Percentiles rank a stretch among this genome's conserved stretches.
phyloP scores from a whole-genome alignment of 2,797 vertebrate species.

The Girardinus metallicus region DNA sequence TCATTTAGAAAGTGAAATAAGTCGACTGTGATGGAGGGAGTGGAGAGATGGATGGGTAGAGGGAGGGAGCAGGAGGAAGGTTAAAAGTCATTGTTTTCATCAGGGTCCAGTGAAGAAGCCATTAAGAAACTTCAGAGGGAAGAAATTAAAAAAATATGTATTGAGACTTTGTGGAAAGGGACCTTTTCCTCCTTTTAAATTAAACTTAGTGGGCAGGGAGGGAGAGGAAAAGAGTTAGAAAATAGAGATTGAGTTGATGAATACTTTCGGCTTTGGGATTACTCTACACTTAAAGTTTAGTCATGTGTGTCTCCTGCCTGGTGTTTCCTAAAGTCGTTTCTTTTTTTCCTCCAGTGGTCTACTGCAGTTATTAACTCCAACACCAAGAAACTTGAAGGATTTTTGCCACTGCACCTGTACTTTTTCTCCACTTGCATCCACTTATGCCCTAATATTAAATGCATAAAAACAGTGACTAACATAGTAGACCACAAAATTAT shows the following conservation, averaged over 20 bases:
- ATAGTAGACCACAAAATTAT: constrained; percentile 12
- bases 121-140: constrained; percentile 81
- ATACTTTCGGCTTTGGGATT: constrained; percentile 69
- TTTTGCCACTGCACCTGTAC: constrained; percentile 53
- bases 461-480: constrained; percentile 31
- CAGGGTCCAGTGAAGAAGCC: constrained; percentile 70
- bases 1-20: constrained; percentile 82
- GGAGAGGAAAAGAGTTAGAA: constrained; percentile 48
- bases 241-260: constrained; percentile 72
- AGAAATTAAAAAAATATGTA: constrained; percentile 82
- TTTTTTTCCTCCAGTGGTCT: constrained; percentile 19
- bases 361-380: constrained; percentile 63
- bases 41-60: constrained; percentile 37
- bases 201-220: constrained; percentile 56
- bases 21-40: constrained; percentile 65
- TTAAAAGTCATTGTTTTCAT: constrained; percentile 85
- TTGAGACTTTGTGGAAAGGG: constrained; percentile 63
- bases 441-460: constrained; percentile 39
- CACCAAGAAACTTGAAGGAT: constrained; percentile 45
- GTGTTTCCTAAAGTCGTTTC: constrained; percentile 61
- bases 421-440: constrained; percentile 47
- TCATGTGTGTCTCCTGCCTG: constrained; percentile 68
- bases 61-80: constrained; percentile 54
- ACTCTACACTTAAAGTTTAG: constrained; percentile 68
- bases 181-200: constrained; percentile 69